Evolutionary conservation across 2,888 invertebrate species (phyloP).

Genomic region (Xanthia icteritia): DNA sequence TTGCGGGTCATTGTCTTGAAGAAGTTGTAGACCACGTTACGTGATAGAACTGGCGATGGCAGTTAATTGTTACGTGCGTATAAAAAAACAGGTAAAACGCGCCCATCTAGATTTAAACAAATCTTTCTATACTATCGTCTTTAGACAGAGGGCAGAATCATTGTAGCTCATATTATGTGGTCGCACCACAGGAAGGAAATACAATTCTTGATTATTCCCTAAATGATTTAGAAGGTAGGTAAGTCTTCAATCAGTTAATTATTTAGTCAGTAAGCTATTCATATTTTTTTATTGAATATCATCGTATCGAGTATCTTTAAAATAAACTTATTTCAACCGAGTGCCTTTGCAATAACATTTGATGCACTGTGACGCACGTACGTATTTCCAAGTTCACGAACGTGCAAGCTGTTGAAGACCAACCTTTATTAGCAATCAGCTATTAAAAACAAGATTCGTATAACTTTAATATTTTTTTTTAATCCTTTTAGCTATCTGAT

Average conservation of each 20-base stretch:
- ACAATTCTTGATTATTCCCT: no score
- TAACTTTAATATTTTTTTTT: no score
- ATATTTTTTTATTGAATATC: no score
- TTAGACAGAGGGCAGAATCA: background rate
- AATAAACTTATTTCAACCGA: background rate
- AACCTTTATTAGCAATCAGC: background rate
- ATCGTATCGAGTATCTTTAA: background rate
- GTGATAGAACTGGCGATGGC: conserved; percentile 51
- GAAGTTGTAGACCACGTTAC: conserved; percentile 61
- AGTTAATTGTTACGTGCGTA: conserved; percentile 15
- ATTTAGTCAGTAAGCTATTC: background rate
- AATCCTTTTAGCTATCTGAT: no score
- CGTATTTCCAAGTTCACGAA: conserved; percentile 37
- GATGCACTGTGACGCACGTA: conserved; percentile 24
- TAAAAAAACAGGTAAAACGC: background rate
- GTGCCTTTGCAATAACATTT: background rate
- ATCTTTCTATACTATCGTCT: background rate
- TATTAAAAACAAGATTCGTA: background rate
- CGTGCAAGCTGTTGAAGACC: conserved; percentile 11
- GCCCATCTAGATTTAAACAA: background rate
- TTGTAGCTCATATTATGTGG: background rate
- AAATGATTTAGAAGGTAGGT: background rate
- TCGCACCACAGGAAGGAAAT: background rate
- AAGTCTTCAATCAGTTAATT: background rate
- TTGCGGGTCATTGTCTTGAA: conserved; percentile 79